Conservation (phyloP, 2,113 vertebrate species). For the Malurus melanocephalus region DNA sequence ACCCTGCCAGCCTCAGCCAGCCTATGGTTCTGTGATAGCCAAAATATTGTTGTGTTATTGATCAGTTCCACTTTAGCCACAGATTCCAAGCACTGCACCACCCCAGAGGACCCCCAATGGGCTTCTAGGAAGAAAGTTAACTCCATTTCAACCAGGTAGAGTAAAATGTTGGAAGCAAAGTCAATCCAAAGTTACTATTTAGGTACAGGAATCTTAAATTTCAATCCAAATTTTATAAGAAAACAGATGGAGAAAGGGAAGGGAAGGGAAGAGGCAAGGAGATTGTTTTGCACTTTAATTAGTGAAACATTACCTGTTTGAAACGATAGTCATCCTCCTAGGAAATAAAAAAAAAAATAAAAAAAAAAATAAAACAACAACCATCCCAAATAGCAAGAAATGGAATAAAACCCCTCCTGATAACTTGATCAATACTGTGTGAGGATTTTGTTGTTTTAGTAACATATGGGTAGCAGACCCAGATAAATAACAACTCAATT, state of each 20-base stretch:
- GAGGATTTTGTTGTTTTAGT: not conserved
- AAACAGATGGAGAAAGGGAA: not conserved
- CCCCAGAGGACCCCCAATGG: not conserved
- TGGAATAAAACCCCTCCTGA: not conserved
- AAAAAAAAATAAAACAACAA: not conserved
- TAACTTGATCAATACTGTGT: not conserved
- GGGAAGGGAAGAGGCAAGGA: not conserved
- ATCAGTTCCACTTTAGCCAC: not conserved
- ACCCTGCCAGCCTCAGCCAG: not conserved
- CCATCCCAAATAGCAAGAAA: rapidly evolving
- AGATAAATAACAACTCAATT: not conserved
- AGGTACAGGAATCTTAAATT: not conserved
- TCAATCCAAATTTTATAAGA: not conserved
- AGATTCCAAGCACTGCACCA: not conserved
- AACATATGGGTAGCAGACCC: not conserved
- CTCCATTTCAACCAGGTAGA: not conserved
- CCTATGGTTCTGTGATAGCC: not conserved
- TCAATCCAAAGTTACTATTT: not conserved
- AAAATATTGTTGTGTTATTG: not conserved
- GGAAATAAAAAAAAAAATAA: not conserved
- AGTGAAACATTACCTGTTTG: not conserved
- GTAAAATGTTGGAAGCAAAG: not conserved
- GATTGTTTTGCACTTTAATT: not conserved
- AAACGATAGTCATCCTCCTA: not conserved
- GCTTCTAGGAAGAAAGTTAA: not conserved